Conservation (phyloP, 2,113 vertebrate species). For the Pluvianellus socialis region DNA sequence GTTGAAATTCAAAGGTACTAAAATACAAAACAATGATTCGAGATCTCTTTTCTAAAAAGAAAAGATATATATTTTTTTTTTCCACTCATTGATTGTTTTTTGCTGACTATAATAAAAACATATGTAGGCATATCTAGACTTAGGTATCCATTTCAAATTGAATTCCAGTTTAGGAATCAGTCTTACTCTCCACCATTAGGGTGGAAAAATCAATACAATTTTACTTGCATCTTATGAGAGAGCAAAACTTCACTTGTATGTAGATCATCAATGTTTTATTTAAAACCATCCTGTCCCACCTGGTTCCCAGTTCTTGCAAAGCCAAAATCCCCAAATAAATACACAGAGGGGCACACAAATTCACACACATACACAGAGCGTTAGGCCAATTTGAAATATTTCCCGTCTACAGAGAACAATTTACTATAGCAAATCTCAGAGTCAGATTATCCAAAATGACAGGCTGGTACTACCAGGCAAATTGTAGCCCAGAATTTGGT, state of each 20-base stretch:
- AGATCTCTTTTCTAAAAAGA: background rate
- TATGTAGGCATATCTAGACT: background rate
- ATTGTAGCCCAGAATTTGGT: background rate
- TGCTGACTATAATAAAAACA: background rate
- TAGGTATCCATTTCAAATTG: background rate
- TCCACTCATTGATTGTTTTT: background rate
- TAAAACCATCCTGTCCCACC: background rate
- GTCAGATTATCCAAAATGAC: background rate
- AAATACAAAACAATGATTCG: background rate
- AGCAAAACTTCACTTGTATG: background rate
- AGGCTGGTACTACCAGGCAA: background rate
- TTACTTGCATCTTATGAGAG: background rate
- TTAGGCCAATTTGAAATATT: background rate
- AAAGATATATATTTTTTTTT: background rate
- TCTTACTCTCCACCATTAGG: background rate
- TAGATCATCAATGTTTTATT: background rate
- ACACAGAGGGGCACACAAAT: background rate
- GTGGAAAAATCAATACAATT: background rate
- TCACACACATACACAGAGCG: background rate
- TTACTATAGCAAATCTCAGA: background rate
- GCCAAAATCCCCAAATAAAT: background rate
- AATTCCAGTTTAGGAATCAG: background rate
- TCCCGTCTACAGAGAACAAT: background rate
- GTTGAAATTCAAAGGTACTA: background rate
- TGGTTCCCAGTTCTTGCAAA: background rate